Conservation (phyloP, 2,888 invertebrate genomes). For the Venustoraphidia nigricollis region DNA sequence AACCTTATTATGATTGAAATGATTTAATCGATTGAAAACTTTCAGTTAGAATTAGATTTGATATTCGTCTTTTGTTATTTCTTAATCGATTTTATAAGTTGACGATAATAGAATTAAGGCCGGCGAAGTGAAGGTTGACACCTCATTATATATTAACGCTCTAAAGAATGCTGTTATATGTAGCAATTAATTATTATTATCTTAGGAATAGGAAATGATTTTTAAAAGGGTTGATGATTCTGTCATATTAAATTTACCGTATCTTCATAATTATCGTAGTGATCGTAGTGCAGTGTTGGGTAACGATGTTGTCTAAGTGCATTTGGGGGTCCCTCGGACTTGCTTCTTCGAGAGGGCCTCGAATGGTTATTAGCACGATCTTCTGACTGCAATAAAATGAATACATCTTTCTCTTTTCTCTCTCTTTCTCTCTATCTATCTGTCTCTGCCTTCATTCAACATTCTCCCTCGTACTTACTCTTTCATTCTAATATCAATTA, state of each 20-base stretch:
- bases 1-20: no score
- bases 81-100: no score
- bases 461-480: conserved; percentile 1
- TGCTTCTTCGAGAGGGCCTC: conserved; percentile 58
- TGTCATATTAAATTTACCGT: background rate
- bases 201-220: no score
- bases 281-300: conserved; percentile 10
- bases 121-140: no score
- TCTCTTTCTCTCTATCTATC: background rate
- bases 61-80: no score
- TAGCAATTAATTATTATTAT: no score
- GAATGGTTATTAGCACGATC: conserved; percentile 40
- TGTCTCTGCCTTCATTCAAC: background rate
- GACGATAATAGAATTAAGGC: no score
- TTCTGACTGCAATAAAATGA: conserved; percentile 45
- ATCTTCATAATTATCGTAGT: conserved; percentile 14
- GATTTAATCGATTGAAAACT: no score
- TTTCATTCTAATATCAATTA: conserved; percentile 4
- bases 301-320: conserved; percentile 13
- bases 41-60: no score
- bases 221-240: background rate
- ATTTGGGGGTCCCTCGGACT: conserved; percentile 54
- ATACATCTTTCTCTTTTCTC: conserved; percentile 25
- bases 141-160: no score
- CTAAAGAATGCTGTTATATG: no score